phyloP scores from a whole-genome alignment of 2,888 invertebrate genomes.

The Diogma glabrata region DNA sequence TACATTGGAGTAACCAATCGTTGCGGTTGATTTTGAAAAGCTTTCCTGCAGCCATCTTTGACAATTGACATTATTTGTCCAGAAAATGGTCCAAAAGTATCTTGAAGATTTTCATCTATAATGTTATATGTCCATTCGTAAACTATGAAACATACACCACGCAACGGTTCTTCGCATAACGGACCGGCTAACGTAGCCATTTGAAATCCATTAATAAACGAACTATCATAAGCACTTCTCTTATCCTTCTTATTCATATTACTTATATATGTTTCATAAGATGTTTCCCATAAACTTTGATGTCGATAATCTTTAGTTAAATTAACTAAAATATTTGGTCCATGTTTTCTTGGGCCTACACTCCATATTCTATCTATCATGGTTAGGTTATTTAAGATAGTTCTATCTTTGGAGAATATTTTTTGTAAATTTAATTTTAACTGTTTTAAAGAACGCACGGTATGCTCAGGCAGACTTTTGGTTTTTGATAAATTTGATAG shows the following conservation, averaged over 20 bases:
- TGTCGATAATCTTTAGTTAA: slow-evolving; percentile 52
- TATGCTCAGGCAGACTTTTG: slow-evolving; percentile 24
- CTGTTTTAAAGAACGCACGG: not conserved
- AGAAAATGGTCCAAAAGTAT: slow-evolving; percentile 37
- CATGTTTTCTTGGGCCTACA: slow-evolving; percentile 80
- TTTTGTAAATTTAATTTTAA: slow-evolving; percentile 19
- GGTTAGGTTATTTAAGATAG: slow-evolving; percentile 24
- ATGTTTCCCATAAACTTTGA: slow-evolving; percentile 41
- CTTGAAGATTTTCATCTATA: slow-evolving; percentile 31
- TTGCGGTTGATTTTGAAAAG: slow-evolving; percentile 81
- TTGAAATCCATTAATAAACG: slow-evolving; percentile 78
- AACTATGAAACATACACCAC: slow-evolving; percentile 84
- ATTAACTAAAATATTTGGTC: slow-evolving; percentile 83
- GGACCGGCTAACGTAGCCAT: slow-evolving; percentile 82
- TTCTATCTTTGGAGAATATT: slow-evolving; percentile 23
- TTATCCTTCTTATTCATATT: slow-evolving; percentile 37
- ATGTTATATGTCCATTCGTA: slow-evolving; percentile 64
- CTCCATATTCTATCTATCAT: slow-evolving; percentile 68
- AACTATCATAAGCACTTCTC: slow-evolving; percentile 56
- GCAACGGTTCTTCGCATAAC: slow-evolving; percentile 93
- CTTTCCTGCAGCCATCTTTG: slow-evolving; percentile 76
- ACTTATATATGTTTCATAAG: slow-evolving; percentile 32
- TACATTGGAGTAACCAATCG: slow-evolving; percentile 95
- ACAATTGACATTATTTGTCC: slow-evolving; percentile 88
- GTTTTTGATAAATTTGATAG: slow-evolving; percentile 24